A percentile compares a stretch with the other conserved stretches of the same genome.
These are phyloP conservation scores for Arctia plantaginis DNA, from an alignment of 2,888 invertebrate genomes.

Conservation along the genomic window DNA sequence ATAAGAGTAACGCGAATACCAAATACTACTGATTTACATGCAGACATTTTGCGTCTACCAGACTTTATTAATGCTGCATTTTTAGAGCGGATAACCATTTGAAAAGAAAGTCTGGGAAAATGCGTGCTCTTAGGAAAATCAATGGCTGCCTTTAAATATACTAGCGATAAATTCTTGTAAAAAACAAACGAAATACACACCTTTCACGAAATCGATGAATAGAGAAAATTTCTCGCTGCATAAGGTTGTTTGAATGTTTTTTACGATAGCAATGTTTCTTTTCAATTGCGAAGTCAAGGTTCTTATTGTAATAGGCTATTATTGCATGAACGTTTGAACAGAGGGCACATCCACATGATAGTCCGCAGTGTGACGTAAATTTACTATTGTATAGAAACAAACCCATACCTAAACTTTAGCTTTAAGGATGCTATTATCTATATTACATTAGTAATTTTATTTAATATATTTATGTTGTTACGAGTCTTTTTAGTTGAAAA, in stretches of 20 bases:
- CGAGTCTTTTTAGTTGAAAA: too few relatives aligned
- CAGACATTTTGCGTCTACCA: constrained; percentile 44
- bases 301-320: constrained; percentile 62
- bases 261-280: constrained; percentile 69
- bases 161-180: constrained; percentile 4
- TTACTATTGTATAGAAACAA: constrained; percentile 27
- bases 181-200: constrained; percentile 9
- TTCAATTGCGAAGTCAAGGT: constrained; percentile 71
- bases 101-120: constrained; percentile 39
- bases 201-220: not conserved
- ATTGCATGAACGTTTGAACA: constrained; percentile 64
- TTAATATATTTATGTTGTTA: too few relatives aligned
- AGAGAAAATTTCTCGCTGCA: constrained; percentile 32
- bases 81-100: constrained; percentile 38
- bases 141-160: constrained; percentile 25
- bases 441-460: too few relatives aligned
- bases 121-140: constrained; percentile 30
- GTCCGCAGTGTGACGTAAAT: constrained; percentile 59
- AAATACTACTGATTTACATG: constrained; percentile 38
- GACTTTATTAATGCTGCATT: constrained; percentile 48
- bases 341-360: constrained; percentile 56
- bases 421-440: not conserved
- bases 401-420: not conserved
- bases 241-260: constrained; percentile 33
- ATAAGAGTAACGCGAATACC: constrained; percentile 41